These are phyloP conservation scores for Nineta flava DNA, from an alignment of 2,888 invertebrate genomes.

Conservation along the genomic window DNA sequence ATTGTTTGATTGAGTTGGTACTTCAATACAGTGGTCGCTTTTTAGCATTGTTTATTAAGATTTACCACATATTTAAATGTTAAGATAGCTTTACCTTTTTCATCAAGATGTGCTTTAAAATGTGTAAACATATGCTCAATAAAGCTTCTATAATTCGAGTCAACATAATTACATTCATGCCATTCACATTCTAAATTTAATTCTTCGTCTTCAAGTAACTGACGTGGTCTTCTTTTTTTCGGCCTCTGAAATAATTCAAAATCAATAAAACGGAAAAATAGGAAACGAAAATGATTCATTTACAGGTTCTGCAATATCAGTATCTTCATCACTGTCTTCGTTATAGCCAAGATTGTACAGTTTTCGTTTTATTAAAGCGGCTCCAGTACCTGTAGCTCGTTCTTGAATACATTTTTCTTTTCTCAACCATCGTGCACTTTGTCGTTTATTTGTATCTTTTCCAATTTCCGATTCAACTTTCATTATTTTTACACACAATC, in stretches of 20 bases:
- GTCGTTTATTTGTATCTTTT: constrained; percentile 21
- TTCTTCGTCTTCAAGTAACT: constrained; percentile 22
- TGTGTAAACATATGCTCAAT: constrained; percentile 42
- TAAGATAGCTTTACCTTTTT: no score
- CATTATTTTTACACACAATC: no score
- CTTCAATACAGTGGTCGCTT: no score
- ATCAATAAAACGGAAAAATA: neutral
- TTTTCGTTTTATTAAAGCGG: neutral
- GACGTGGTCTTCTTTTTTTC: constrained; percentile 12
- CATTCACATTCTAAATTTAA: constrained; percentile 38
- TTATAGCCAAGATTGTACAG: neutral
- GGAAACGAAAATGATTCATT: neutral
- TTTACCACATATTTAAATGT: no score
- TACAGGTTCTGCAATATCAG: neutral
- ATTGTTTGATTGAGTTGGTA: no score
- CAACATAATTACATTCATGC: constrained; percentile 31
- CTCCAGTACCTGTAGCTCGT: neutral
- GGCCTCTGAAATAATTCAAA: neutral
- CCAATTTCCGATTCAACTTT: neutral
- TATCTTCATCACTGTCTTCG: neutral
- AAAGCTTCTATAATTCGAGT: constrained; percentile 31
- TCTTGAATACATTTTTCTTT: neutral
- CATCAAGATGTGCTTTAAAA: neutral
- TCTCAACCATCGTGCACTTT: constrained; percentile 14
- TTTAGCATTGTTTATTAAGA: no score